These are phyloP conservation scores for Pollenia griseotomentosa DNA, from an alignment of 2,888 invertebrate genomes.

Conservation along the genomic window DNA sequence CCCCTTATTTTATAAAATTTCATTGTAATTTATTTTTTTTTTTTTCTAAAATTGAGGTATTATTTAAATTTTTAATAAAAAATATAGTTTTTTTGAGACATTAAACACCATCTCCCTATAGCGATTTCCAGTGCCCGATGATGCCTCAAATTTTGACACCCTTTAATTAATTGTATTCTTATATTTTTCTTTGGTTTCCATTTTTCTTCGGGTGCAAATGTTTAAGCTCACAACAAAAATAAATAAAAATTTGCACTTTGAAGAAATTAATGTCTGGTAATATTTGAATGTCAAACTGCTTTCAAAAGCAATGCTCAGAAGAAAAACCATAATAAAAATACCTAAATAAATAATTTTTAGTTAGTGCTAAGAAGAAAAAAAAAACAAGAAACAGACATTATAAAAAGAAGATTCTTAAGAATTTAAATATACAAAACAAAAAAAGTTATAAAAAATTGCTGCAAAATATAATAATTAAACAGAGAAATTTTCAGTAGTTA, in stretches of 20 bases:
- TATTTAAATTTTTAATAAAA: no score
- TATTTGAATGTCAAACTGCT: constrained; percentile 75
- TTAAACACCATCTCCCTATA: no score
- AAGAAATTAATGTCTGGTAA: constrained; percentile 75
- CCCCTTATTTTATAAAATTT: no score
- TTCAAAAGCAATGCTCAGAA: constrained; percentile 11
- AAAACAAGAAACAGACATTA: neutral
- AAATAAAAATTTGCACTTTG: constrained; percentile 73
- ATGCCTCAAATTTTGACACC: no score
- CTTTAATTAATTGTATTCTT: neutral
- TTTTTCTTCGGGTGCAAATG: constrained; percentile 25
- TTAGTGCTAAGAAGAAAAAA: neutral
- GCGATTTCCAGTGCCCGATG: no score
- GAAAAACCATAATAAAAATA: neutral
- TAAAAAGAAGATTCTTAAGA: neutral
- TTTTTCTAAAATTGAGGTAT: no score
- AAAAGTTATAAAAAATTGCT: neutral
- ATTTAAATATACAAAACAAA: neutral
- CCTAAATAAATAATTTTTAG: constrained; percentile 47
- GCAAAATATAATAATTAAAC: neutral
- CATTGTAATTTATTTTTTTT: no score
- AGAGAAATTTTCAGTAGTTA: neutral
- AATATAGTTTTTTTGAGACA: no score
- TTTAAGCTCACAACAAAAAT: constrained; percentile 28
- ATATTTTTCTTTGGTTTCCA: neutral